A percentile compares a stretch with the other conserved stretches of the same genome.
phyloP scores from a whole-genome alignment of 2,113 vertebrate species.

The Charina bottae region DNA sequence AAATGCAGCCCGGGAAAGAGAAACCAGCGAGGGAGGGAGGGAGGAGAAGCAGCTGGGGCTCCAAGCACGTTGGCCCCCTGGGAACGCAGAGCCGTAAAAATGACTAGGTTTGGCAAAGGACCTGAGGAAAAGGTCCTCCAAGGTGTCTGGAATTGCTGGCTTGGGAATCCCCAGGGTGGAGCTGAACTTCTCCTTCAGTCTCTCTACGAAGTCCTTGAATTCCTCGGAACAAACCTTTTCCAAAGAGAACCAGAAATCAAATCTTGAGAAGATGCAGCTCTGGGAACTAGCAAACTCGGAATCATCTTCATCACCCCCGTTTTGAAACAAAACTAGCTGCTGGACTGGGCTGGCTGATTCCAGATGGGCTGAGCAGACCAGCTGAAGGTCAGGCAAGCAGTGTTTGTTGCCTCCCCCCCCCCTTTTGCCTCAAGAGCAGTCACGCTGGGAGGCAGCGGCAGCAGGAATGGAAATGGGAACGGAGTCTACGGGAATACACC shows the following conservation, averaged over 20 bases:
- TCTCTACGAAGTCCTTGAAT: slow-evolving; percentile 85
- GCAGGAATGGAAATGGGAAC: not conserved
- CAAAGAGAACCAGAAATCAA: slow-evolving; percentile 13
- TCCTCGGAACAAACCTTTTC: slow-evolving; percentile 84
- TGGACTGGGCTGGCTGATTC: not conserved
- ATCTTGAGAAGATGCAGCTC: fast-evolving
- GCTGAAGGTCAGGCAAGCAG: not conserved
- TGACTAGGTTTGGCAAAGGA: slow-evolving; percentile 43
- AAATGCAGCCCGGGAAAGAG: not conserved
- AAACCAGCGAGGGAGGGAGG: not conserved
- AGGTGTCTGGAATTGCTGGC: slow-evolving; percentile 83
- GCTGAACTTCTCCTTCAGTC: slow-evolving; percentile 91
- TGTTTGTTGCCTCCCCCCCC: not conserved
- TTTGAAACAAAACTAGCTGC: not conserved
- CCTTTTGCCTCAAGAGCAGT: not conserved
- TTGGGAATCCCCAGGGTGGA: slow-evolving; percentile 71
- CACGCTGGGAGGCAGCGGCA: not conserved
- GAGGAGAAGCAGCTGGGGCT: not conserved
- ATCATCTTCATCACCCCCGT: not conserved
- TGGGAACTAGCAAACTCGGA: not conserved
- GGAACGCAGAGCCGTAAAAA: not conserved
- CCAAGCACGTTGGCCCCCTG: not conserved
- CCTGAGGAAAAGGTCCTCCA: slow-evolving; percentile 87
- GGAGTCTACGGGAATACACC: not conserved
- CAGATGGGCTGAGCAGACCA: not conserved